Conservation (phyloP, 2,888 invertebrate species). For the Octodonta nipae region DNA sequence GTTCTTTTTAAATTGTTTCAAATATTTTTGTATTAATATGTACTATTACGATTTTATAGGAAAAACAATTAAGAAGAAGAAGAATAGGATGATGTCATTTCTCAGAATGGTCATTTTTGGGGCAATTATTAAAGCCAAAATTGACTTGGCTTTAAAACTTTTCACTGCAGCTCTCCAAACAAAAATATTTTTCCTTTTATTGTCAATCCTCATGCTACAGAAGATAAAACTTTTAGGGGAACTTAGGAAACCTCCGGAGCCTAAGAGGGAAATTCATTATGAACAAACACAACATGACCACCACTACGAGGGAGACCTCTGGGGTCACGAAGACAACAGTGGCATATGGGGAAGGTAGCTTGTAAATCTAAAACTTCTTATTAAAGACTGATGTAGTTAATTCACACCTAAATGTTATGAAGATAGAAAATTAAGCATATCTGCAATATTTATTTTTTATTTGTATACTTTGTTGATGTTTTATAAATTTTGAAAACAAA, state of each 20-base stretch:
- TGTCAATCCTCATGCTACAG: conserved; percentile 55
- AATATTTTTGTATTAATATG: neutral
- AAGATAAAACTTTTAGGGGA: conserved; percentile 61
- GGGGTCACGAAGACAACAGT: conserved; percentile 41
- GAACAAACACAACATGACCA: conserved; percentile 75
- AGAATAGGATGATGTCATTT: conserved; percentile 55
- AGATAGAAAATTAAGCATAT: no score
- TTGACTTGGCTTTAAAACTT: conserved; percentile 55
- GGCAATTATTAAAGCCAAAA: conserved; percentile 57
- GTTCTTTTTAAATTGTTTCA: neutral
- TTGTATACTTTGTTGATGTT: no score
- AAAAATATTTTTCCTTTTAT: conserved; percentile 62
- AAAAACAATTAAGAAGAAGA: conserved; percentile 37
- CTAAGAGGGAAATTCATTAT: conserved; percentile 67
- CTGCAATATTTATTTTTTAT: no score
- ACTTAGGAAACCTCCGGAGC: conserved; percentile 51
- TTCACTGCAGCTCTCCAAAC: conserved; percentile 61
- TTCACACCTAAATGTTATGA: no score
- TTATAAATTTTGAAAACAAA: no score
- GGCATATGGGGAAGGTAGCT: no score
- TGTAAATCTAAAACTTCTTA: no score
- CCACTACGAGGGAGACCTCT: conserved; percentile 51
- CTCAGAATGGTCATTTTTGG: conserved; percentile 55
- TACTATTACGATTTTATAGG: conserved; percentile 5
- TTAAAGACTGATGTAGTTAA: no score